Percentiles rank a stretch among this genome's conserved stretches.
Conservation (phyloP, 1,140 invertebrate species). For the Caenorhabditis remanei region DNA sequence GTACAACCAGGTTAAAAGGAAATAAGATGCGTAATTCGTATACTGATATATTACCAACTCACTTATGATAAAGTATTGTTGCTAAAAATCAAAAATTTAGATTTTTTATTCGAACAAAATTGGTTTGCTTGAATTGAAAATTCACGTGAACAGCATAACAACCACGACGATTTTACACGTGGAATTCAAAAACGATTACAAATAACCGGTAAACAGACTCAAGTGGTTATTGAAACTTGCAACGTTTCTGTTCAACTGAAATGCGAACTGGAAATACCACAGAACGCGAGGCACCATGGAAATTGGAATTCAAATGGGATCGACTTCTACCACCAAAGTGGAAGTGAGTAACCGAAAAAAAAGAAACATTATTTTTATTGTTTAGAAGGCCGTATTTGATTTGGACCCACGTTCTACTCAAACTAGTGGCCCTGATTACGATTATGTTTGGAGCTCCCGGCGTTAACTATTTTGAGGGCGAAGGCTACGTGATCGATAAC, state of each 20-base stretch:
- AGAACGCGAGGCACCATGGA: background rate
- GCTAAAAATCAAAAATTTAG: too few species aligned
- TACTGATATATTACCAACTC: too few species aligned
- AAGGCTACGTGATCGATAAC: background rate
- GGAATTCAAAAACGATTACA: background rate
- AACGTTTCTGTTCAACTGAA: too few species aligned
- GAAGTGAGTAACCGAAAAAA: background rate
- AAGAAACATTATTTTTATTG: background rate
- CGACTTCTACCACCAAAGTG: background rate
- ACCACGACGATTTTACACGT: background rate
- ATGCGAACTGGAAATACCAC: conserved; percentile 10
- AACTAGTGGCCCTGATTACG: background rate
- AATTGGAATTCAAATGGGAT: background rate
- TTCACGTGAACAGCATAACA: too few species aligned
- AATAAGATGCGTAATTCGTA: too few species aligned
- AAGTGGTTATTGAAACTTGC: background rate
- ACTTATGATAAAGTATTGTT: too few species aligned
- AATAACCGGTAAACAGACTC: background rate
- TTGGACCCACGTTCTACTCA: background rate
- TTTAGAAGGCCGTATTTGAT: background rate
- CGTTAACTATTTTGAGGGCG: background rate
- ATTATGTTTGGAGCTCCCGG: background rate
- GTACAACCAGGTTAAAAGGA: too few species aligned
- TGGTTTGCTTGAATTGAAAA: too few species aligned
- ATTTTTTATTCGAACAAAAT: too few species aligned